A percentile compares a stretch with the other conserved stretches of the same genome.
Evolutionary conservation across 2,113 vertebrate species (phyloP).

Genomic region (Albula glossodonta): DNA sequence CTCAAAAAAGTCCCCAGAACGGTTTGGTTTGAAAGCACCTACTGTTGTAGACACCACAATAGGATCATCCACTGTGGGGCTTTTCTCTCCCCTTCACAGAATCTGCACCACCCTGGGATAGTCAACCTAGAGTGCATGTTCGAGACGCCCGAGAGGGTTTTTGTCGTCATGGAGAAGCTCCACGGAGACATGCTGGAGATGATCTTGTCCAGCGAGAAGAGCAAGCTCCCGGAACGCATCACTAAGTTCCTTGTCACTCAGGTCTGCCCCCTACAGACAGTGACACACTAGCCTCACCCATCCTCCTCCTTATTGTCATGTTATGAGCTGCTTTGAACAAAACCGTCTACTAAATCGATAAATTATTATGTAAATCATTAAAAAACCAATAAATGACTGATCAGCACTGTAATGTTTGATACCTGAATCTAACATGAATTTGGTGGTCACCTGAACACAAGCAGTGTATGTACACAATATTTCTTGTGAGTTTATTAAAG

Average conservation of each 20-base stretch:
- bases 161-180: constrained; percentile 98
- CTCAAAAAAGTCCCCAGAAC: no score
- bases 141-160: constrained; percentile 95
- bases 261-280: constrained; percentile 63
- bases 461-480: no score
- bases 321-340: no score
- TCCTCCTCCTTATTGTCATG: background rate
- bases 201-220: constrained; percentile 98
- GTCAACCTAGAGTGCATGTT: constrained; percentile 99
- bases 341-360: no score
- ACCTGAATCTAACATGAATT: no score
- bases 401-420: no score
- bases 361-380: no score
- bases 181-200: constrained; percentile 99
- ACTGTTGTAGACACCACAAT: background rate
- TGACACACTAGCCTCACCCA: constrained; percentile 40
- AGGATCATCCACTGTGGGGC: background rate
- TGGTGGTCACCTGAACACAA: no score
- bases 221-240: constrained; percentile 93
- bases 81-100: constrained; percentile 67
- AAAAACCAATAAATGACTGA: no score
- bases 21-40: no score
- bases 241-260: constrained; percentile 98
- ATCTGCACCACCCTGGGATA: constrained; percentile 96
- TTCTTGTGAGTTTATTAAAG: no score